Evolutionary conservation across 2,797 vertebrate genomes (phyloP).

Genomic region (Pangasius djambal): DNA sequence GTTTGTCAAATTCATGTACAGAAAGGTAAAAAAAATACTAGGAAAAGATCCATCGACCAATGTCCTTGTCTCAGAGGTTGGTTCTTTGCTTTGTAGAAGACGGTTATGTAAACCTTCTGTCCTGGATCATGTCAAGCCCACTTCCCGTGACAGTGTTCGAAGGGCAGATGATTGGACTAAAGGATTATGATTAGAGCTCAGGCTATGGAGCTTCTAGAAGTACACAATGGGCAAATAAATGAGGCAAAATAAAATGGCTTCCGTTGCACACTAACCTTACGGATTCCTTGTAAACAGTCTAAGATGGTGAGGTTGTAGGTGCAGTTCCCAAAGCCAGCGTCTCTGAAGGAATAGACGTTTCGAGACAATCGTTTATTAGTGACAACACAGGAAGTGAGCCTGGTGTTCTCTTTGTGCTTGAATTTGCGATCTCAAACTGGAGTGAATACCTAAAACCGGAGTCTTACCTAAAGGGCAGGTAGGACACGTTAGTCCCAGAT

Average conservation of each 20-base stretch:
- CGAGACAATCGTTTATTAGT: not conserved
- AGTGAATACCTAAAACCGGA: not conserved
- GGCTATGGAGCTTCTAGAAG: not conserved
- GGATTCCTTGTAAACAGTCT: conserved; percentile 89
- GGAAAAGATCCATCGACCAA: not conserved
- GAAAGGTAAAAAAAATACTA: not conserved
- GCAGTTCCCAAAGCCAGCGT: conserved; percentile 87
- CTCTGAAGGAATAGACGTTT: conserved; percentile 73
- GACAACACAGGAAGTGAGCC: not conserved
- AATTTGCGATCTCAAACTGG: not conserved
- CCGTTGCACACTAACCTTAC: conserved; percentile 78
- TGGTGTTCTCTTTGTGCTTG: not conserved
- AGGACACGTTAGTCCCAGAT: conserved; percentile 83
- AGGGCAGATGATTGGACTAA: conserved; percentile 52
- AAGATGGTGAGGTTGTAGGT: conserved; percentile 87
- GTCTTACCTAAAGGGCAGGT: conserved; percentile 87
- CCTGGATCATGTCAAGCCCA: conserved; percentile 10
- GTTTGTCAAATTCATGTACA: not conserved
- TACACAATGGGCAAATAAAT: not conserved
- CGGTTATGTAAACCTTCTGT: conserved; percentile 9
- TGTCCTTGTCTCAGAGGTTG: not conserved
- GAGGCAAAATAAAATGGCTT: not conserved
- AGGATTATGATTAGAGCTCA: conserved; percentile 46
- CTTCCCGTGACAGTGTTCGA: conserved; percentile 10
- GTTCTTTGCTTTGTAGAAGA: conserved; percentile 11